Base-by-base conservation (phyloP, 2,888 invertebrate genomes). In the Drosophila aldrichi region DNA sequence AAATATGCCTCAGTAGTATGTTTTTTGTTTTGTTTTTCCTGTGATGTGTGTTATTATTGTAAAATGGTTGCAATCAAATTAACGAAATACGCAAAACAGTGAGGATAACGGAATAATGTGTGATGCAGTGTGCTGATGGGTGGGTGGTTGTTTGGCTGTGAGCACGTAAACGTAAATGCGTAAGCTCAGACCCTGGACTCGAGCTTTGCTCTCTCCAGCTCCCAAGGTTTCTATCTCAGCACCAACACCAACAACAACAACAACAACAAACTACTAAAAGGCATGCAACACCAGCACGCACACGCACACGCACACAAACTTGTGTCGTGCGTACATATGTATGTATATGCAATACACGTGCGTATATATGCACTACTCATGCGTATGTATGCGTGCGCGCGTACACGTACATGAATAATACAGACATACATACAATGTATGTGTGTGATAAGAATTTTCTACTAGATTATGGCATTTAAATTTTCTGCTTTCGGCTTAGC, bases 81-180 rank as follows among this genome's bases (percentile, higher is more conserved):
- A 58, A 43, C 55, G 34, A 79, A 79, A 66, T 79, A 79, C 76
- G 75, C 63, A 75, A 61, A 79, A 67, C 46, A 68, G 56, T 63
- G 40, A 61, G 71, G 75, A 77, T 74, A 79, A 77, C 61, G 58
- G 55, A 38, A 38, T 32, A 57, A 44, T 61, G 25, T 51, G 34
- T 18, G 25, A 43, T 59, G 44, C 38, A 38, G 10, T 58, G 46
- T 41, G 29, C 5, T n/a, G 10, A 16, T 57, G 43, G 20, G 51
- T 44, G 32, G 43, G 22, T 41, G 14, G 63, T 55, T 25, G 38
- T 49, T 56, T 56, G 43, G 32, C 20, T 58, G 52, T 57, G 56
- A 64, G 73, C 60, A 81, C 73, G 76, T 79, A 75, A 75, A 80
- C 75, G 86, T 82, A 82, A 79, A 85, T 88, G 86, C 83, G 86